Base-by-base conservation (phyloP, 2,113 vertebrate genomes). In the Anguilla rostrata region DNA sequence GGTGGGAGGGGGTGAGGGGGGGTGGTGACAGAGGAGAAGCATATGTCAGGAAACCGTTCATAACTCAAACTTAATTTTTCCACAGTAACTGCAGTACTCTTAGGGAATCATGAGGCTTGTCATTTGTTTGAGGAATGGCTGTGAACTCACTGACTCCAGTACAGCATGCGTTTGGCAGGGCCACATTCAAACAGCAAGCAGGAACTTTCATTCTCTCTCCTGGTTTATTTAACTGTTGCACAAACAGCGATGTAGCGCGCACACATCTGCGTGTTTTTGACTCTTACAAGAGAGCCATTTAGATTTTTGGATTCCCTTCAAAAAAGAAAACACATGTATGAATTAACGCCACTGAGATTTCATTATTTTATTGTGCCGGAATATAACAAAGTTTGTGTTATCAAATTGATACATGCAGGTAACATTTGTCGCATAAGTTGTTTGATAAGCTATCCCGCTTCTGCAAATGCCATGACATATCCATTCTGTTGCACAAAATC, bases 91-190 rank as follows among this genome's bases (percentile, higher is more conserved):
- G 56, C 85, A 57, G 78, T 26, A 6, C 56, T 40, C 49, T 46
- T 53, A 63, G 85, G 57, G 39, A 82, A 53, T 66, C 85, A 81
- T 66, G 40, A 81, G 79, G 34, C 79, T 43, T 40, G 85, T 86
- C 85, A 81, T 86, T 26, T 66, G 39, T 86, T 43, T 86, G 85
- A 82, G 79, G 60, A 66, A 86, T 81, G 60, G 85, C 85, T 86
- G 80, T 86, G 85, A 86, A 86, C 78, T 56, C 85, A 78, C 85
- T 86, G 85, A 81, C 85, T 86, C 78, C 56, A 20, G 20, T 20
- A 53, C 79, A 29, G n/a, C 34, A 34, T 12, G 34, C 22, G 85
- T 86, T 78, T 81, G 29, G 56, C 85, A 20, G 78, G 80, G 85
- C 79, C 22, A 34, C 20, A 39, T 34, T 56, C 85, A 81, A 46